A percentile compares a stretch with the other conserved stretches of the same genome.
phyloP scores from a whole-genome alignment of 2,113 vertebrate genomes.

The Scomber scombrus region DNA sequence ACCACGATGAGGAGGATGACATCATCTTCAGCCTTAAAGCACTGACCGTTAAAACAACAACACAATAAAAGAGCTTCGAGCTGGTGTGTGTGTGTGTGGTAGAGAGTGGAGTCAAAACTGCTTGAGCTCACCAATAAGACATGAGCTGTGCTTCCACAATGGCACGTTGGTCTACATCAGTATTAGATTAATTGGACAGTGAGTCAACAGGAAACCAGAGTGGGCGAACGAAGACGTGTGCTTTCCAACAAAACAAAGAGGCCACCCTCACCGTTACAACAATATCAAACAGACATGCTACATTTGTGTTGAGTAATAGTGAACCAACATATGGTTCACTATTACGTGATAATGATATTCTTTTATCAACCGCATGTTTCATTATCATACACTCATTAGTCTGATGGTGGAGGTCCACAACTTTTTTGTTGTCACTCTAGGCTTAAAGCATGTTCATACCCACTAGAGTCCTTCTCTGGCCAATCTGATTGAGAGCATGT shows the following conservation, averaged over 20 bases:
- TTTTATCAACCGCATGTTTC: too few relatives aligned
- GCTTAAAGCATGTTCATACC: too few relatives aligned
- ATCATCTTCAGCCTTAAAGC: conserved; percentile 55
- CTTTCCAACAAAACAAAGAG: conserved; percentile 17
- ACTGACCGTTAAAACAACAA: conserved; percentile 53
- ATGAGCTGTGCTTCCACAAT: conserved; percentile 22
- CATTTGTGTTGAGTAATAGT: not conserved
- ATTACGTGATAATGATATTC: too few relatives aligned
- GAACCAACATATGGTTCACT: not conserved
- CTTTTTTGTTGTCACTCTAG: too few relatives aligned
- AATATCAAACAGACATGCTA: not conserved
- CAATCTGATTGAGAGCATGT: too few relatives aligned
- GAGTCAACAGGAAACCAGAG: conserved; percentile 45
- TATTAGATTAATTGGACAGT: conserved; percentile 32
- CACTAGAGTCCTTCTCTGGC: too few relatives aligned
- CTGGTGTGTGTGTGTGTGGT: conserved; percentile 10
- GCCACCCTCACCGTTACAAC: not conserved
- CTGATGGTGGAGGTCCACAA: too few relatives aligned
- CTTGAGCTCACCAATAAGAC: conserved; percentile 45
- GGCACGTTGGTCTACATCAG: conserved; percentile 24
- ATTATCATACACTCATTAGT: too few relatives aligned
- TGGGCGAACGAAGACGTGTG: conserved; percentile 23
- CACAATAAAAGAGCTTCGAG: conserved; percentile 26
- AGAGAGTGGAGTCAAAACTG: conserved; percentile 4
- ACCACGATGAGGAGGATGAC: conserved; percentile 54